Conservation (phyloP, 2,888 invertebrate species). For the Acanthosepion lycidas region DNA sequence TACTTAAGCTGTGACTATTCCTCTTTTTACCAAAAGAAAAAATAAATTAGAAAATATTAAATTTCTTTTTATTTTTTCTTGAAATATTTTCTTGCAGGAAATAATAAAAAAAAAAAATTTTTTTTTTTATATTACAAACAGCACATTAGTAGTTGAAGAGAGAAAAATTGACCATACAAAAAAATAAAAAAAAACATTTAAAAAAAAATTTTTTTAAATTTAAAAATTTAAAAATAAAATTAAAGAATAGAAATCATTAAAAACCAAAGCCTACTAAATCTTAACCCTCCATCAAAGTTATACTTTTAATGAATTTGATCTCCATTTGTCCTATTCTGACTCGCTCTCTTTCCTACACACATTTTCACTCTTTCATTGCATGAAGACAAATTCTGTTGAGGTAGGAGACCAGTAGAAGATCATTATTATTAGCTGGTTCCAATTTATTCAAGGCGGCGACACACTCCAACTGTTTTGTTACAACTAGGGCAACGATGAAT, state of each 20-base stretch:
- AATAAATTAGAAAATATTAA: no score
- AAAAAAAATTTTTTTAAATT: no score
- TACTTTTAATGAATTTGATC: constrained; percentile 4
- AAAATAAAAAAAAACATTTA: background rate
- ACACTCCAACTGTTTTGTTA: constrained; percentile 51
- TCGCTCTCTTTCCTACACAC: background rate
- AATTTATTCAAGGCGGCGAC: constrained; percentile 39
- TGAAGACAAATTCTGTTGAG: background rate
- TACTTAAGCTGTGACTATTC: no score
- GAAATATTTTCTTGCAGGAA: no score
- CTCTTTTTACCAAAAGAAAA: no score
- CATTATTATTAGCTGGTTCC: background rate
- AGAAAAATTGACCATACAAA: background rate
- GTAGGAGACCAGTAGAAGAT: background rate
- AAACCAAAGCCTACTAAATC: no score
- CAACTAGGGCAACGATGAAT: constrained; percentile 55
- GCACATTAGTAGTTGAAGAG: no score
- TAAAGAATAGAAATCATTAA: no score
- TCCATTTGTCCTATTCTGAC: background rate
- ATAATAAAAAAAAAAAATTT: no score
- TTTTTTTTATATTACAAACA: no score
- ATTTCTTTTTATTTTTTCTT: no score
- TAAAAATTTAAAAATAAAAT: background rate
- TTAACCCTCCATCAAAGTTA: background rate
- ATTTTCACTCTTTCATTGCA: background rate